These are phyloP conservation scores for Lichenostomus cassidix DNA, from an alignment of 2,113 vertebrate species.

Conservation along the genomic window DNA sequence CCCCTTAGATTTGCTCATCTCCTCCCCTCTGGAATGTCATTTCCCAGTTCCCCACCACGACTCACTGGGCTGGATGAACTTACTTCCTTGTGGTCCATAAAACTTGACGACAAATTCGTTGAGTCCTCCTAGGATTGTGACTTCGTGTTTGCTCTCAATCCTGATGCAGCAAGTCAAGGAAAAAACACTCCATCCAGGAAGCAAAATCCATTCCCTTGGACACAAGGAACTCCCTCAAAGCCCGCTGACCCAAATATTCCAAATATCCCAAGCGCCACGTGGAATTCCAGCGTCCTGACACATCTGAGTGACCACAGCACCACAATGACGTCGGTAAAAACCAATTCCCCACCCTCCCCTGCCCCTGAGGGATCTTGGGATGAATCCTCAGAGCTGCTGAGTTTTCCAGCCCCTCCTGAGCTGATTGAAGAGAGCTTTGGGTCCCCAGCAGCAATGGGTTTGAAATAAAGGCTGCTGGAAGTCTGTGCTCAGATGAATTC, in stretches of 20 bases:
- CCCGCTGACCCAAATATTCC: neutral
- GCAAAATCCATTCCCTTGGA: neutral
- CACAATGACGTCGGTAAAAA: neutral
- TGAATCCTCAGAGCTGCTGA: neutral
- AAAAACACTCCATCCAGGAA: conserved; percentile 48
- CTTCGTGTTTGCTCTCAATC: conserved; percentile 99
- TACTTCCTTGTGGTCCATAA: conserved; percentile 99
- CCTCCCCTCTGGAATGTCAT: neutral
- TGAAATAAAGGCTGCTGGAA: neutral
- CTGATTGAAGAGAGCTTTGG: rapidly evolving
- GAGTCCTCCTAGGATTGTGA: conserved; percentile 98
- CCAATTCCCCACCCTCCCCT: neutral
- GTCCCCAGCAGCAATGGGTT: rapidly evolving
- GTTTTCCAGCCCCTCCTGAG: neutral
- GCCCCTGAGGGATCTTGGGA: neutral
- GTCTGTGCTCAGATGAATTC: neutral
- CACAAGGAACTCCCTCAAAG: neutral
- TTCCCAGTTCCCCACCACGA: neutral
- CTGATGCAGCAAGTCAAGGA: conserved; percentile 78
- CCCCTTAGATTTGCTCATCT: neutral
- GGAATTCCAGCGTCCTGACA: neutral
- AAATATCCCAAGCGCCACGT: rapidly evolving
- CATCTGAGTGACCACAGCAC: neutral
- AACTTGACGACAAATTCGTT: conserved; percentile 99
- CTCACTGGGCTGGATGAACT: conserved; percentile 66